Evolutionary conservation across 2,888 invertebrate species (phyloP), one percentile per base, ranked within the genome.

Genomic region (Tromatobia lineatoria): DNA sequence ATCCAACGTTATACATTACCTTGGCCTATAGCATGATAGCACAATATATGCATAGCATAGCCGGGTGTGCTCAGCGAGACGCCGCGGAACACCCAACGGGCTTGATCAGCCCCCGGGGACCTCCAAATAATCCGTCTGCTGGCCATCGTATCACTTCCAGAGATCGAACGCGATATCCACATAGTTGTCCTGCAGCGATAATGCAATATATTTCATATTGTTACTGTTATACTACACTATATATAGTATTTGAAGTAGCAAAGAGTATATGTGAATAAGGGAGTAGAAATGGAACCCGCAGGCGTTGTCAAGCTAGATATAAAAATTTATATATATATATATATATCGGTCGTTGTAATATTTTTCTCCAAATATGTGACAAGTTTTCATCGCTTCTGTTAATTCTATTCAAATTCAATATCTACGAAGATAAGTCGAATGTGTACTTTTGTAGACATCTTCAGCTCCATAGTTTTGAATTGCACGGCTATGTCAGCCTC

Each of bases 41-140:
- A 11, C 38, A 11, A 64, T 64, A 64, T 64, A 42, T 42, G 38
- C 20, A 64, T 18, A 25, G 61, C n/a, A 23, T 18, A n/a, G 18
- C 61, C 61, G 34, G 61, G 38, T 61, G 61, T 61, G 38, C 38
- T 38, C 38, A 38, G 25, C 38, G 61, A 64, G 38, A 64, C 38
- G 38, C 61, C 61, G 61, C 34, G 38, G 29, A 59, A 67, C 13
- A 67, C 67, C 76, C 76, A 29, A 66, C 54, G 67, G 67, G 23
- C 61, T 74, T 77, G 67, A 69, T 77, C 76, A 77, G 67, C 67
- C 67, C 67, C 29, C 38, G 23, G 67, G 67, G 76, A 45, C 67
- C 45, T 69, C 76, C 45, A 45, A 67, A 47, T 69, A 77, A 77
- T 77, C 67, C 76, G 76, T 67, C 54, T 29, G 52, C 54, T 18